phyloP scores from a whole-genome alignment of 2,113 vertebrate species.

The Oncorhynchus keta region DNA sequence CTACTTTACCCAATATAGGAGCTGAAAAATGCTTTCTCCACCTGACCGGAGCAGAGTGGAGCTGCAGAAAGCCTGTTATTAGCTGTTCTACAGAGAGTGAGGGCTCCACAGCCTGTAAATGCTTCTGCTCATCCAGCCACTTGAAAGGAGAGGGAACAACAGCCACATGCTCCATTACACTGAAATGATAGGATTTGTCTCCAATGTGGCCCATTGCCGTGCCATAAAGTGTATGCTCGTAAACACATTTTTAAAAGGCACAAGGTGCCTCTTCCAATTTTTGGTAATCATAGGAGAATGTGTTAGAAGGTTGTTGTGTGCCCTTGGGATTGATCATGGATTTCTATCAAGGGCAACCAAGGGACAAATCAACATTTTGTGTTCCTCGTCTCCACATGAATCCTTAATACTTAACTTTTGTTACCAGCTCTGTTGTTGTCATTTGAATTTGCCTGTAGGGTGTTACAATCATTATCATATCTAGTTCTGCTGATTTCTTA shows the following conservation, averaged over 20 bases:
- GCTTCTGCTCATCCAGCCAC: background rate
- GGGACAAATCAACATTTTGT: background rate
- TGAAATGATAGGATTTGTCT: conserved; percentile 8
- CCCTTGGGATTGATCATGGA: background rate
- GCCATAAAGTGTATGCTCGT: background rate
- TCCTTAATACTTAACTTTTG: background rate
- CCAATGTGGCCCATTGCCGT: background rate
- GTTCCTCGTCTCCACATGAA: background rate
- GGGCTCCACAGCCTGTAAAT: background rate
- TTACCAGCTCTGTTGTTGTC: background rate
- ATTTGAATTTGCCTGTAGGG: background rate
- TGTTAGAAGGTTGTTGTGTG: background rate
- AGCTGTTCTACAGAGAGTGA: conserved; percentile 14
- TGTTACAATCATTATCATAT: background rate
- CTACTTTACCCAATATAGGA: conserved; percentile 8
- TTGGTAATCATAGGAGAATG: background rate
- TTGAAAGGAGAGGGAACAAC: background rate
- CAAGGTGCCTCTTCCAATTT: background rate
- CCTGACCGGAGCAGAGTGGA: background rate
- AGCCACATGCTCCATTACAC: background rate
- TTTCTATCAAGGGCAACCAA: background rate
- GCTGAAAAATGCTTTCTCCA: background rate
- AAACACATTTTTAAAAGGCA: background rate
- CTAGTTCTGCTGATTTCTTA: background rate
- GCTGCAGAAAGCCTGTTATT: conserved; percentile 1